phyloP scores from a whole-genome alignment of 2,113 vertebrate genomes.

The Crotophaga sulcirostris region DNA sequence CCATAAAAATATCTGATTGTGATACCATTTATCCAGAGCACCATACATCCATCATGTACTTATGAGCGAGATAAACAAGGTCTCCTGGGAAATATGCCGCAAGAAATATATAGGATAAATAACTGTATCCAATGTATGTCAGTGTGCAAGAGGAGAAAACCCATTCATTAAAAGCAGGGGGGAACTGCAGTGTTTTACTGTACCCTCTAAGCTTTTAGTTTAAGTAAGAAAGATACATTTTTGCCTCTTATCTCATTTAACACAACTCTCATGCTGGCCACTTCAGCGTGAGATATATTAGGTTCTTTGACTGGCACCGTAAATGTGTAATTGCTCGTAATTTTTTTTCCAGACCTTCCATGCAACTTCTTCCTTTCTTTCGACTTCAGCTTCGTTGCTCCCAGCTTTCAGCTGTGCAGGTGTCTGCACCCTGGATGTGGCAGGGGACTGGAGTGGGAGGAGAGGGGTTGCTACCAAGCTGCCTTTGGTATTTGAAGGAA shows the following conservation, averaged over 20 bases:
- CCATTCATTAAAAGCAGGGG: conserved; percentile 68
- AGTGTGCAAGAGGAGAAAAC: conserved; percentile 54
- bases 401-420: not conserved
- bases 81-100: conserved; percentile 61
- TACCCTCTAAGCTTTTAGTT: conserved; percentile 71
- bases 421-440: not conserved
- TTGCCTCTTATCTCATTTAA: conserved; percentile 66
- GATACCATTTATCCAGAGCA: conserved; percentile 69
- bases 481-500: not conserved
- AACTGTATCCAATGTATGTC: conserved; percentile 69
- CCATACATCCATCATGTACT: conserved; percentile 68
- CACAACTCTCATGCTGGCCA: conserved; percentile 17
- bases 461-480: not conserved
- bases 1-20: conserved; percentile 74
- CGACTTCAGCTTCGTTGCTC: not conserved
- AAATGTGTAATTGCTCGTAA: conserved; percentile 51
- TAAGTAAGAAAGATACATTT: conserved; percentile 58
- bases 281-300: conserved; percentile 52
- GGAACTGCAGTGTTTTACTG: conserved; percentile 57
- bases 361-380: conserved; percentile 4
- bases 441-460: not conserved
- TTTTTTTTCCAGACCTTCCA: not conserved
- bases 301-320: conserved; percentile 35
- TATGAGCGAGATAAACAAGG: conserved; percentile 66
- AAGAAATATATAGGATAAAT: conserved; percentile 75